Conservation (phyloP, 2,888 invertebrate genomes). For the Beris chalybata region DNA sequence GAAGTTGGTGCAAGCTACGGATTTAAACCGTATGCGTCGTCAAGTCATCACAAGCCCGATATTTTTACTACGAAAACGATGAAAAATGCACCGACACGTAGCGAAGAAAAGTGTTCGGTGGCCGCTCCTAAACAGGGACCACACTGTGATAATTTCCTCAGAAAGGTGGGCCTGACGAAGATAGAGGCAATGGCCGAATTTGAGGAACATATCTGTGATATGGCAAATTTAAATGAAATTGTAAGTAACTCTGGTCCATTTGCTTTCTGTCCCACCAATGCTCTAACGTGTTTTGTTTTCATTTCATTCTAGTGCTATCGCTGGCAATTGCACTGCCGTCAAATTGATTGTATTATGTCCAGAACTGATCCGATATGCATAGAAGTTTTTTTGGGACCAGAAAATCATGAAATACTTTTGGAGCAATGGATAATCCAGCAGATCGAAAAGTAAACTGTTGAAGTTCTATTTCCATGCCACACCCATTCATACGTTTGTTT, state of each 20-base stretch:
- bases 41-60: constrained; percentile 7
- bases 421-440: constrained; percentile 56
- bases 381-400: constrained; percentile 56
- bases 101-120: constrained; percentile 20
- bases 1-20: neutral
- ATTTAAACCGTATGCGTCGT: neutral
- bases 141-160: constrained; percentile 58
- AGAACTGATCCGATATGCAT: constrained; percentile 55
- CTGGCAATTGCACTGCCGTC: constrained; percentile 55
- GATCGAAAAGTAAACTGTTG: constrained; percentile 51
- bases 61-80: constrained; percentile 16
- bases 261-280: neutral
- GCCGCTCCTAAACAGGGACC: constrained; percentile 54
- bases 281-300: constrained; percentile 18
- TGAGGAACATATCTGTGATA: constrained; percentile 57
- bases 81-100: constrained; percentile 7
- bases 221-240: constrained; percentile 56
- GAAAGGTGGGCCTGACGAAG: constrained; percentile 55
- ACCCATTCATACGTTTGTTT: neutral
- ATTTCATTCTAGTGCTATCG: constrained; percentile 51
- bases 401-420: constrained; percentile 52
- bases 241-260: constrained; percentile 44
- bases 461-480: neutral
- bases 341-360: constrained; percentile 53
- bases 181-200: constrained; percentile 44